Base-by-base conservation (phyloP, 2,113 vertebrate genomes). In the Vombatus ursinus region DNA sequence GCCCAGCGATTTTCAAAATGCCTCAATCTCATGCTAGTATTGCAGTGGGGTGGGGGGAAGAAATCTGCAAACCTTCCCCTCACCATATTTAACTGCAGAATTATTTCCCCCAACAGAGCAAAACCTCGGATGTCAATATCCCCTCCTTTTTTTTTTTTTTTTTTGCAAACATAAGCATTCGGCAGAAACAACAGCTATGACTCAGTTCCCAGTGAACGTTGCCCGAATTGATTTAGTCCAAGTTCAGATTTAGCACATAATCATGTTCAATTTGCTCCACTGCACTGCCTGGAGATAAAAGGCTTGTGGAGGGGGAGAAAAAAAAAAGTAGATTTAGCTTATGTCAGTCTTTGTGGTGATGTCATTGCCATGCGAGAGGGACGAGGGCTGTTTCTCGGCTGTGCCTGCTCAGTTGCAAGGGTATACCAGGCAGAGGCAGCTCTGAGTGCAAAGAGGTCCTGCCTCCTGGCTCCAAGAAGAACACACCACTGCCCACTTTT, bases 201-300 rank as follows among this genome's bases (percentile, higher is more conserved):
- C 98, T 99, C 98, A 99, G 98, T 98, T 97, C 98, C 98, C 98
- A 97, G 97, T 57, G 94, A 98, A 97, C 19, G 91, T 97, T 96
- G 98, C 98, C 98, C 97, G 98, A 98, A 98, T 98, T 98, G 98
- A 99, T 99, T 98, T 97, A 98, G 98, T 98, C 97, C 94, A 96
- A 98, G 98, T 98, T 99, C 98, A 98, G 98, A 98, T 99, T 99
- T 99, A 98, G 98, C 98, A 98, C 98, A 98, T 99, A 99, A 99
- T 99, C 98, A 98, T 98, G 98, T 98, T 98, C 98, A 98, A 97
- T 99, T 99, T 98, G 98, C 98, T 99, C 97, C 97, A 97, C 98
- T 98, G 98, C 98, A 98, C 98, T 98, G 98, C 98, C 98, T 98
- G 97, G 98, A 99, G 98, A 99, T 98, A 98, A 99, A 99, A 99